Evolutionary conservation across 2,888 invertebrate genomes (phyloP).

Genomic region (Notodonta dromedarius): DNA sequence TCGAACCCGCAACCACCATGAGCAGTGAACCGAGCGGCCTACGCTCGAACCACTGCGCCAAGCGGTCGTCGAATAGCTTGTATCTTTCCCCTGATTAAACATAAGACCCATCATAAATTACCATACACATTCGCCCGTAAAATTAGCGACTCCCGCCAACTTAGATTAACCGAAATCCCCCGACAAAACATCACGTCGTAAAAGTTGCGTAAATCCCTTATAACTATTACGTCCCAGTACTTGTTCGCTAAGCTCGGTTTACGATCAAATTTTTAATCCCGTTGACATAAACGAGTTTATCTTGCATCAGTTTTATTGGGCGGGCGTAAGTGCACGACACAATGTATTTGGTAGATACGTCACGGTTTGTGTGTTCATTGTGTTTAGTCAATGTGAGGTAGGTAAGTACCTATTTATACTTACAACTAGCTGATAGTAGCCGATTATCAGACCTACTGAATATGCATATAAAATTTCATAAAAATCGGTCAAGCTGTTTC

Average conservation of each 20-base stretch:
- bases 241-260: conserved; percentile 46
- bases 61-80: too few relatives aligned
- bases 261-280: conserved; percentile 68
- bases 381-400: not conserved
- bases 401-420: too few relatives aligned
- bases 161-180: conserved; percentile 35
- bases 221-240: conserved; percentile 36
- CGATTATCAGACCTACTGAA: too few relatives aligned
- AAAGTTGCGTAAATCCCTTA: conserved; percentile 42
- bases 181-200: conserved; percentile 37
- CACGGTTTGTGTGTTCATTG: not conserved
- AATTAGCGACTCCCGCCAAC: conserved; percentile 29
- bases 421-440: too few relatives aligned
- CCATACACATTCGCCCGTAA: conserved; percentile 11
- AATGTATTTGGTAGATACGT: conserved; percentile 24
- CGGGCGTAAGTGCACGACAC: conserved; percentile 20
- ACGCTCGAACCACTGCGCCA: too few relatives aligned
- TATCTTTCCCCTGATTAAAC: not conserved
- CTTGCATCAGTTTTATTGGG: conserved; percentile 59
- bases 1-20: too few relatives aligned
- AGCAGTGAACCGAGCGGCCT: too few relatives aligned
- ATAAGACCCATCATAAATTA: conserved; percentile 4
- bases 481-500: too few relatives aligned
- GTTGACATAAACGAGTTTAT: conserved; percentile 61
- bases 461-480: too few relatives aligned